Conservation (phyloP, 2,888 invertebrate genomes). For the Morpho deidamia region DNA sequence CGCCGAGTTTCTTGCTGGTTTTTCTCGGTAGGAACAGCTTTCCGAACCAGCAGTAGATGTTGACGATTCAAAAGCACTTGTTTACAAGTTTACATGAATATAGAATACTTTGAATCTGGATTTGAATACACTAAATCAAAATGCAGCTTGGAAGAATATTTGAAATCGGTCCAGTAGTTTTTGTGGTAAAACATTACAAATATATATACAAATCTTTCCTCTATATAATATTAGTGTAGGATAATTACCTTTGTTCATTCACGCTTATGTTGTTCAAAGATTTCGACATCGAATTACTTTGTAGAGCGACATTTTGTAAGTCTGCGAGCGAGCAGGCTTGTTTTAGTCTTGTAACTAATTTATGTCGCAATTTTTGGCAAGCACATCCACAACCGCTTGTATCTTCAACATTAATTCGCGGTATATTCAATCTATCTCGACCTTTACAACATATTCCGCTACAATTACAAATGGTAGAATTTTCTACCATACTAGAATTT, state of each 20-base stretch:
- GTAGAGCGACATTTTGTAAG: constrained; percentile 39
- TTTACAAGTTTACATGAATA: too few relatives aligned
- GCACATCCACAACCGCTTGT: constrained; percentile 18
- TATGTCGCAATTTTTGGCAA: constrained; percentile 48
- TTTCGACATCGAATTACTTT: constrained; percentile 39
- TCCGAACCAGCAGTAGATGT: too few relatives aligned
- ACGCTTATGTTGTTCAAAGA: constrained; percentile 48
- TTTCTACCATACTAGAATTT: neutral
- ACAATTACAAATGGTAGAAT: constrained; percentile 13
- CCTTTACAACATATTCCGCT: constrained; percentile 4
- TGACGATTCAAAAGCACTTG: too few relatives aligned
- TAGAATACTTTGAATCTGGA: too few relatives aligned
- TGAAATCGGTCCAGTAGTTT: too few relatives aligned
- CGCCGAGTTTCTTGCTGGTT: too few relatives aligned
- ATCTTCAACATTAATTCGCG: constrained; percentile 22
- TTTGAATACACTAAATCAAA: too few relatives aligned
- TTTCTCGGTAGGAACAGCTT: too few relatives aligned
- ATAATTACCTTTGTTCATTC: constrained; percentile 37
- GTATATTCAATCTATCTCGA: constrained; percentile 20
- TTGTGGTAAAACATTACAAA: too few relatives aligned
- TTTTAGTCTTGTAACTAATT: constrained; percentile 49
- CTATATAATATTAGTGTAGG: neutral
- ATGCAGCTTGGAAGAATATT: too few relatives aligned
- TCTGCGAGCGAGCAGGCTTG: constrained; percentile 61
- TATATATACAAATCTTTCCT: too few relatives aligned